phyloP scores from a whole-genome alignment of 2,797 vertebrate species.

The Petrocephalus sullivani region DNA sequence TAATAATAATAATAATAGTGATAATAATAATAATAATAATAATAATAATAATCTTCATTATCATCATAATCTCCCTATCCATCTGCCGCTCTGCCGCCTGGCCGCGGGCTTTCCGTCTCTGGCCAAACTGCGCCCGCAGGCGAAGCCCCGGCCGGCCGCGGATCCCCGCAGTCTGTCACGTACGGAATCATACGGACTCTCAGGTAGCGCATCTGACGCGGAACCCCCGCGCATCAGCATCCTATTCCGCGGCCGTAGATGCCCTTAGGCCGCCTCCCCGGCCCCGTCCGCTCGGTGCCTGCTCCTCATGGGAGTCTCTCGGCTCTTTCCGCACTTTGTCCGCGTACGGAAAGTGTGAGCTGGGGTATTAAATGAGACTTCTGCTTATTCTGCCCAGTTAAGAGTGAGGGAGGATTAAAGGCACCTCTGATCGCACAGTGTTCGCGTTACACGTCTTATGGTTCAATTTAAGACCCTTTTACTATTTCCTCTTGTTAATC shows the following conservation, averaged over 20 bases:
- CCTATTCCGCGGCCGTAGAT: not conserved
- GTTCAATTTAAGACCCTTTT: not conserved
- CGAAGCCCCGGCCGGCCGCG: too few relatives aligned
- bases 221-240: not conserved
- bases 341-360: not conserved
- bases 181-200: not conserved
- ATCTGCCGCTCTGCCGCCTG: conserved; percentile 62
- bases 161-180: not conserved
- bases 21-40: not conserved
- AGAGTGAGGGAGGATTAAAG: not conserved
- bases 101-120: conserved; percentile 45
- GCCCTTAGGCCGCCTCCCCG: not conserved
- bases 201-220: not conserved
- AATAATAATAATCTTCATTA: not conserved
- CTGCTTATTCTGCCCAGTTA: not conserved
- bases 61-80: not conserved
- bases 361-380: not conserved
- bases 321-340: not conserved
- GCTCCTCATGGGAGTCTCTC: not conserved
- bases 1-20: not conserved
- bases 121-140: conserved; percentile 16
- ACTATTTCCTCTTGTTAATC: not conserved
- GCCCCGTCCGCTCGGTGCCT: not conserved
- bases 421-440: not conserved
- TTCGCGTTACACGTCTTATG: not conserved